phyloP scores from a whole-genome alignment of 2,113 vertebrate species.

The Neolamprologus modestus region DNA sequence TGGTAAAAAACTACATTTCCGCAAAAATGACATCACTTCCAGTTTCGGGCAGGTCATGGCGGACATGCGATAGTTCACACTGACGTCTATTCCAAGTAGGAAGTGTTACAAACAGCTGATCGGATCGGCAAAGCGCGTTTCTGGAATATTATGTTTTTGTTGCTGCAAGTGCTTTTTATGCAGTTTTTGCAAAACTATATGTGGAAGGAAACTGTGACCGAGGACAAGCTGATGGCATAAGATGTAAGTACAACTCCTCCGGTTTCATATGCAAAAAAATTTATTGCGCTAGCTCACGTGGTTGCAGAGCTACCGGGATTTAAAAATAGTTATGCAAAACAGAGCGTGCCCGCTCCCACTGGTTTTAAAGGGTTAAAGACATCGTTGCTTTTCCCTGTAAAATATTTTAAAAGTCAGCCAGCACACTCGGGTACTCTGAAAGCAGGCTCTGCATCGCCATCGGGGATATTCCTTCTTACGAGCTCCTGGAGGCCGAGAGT shows the following conservation, averaged over 20 bases:
- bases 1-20: too few relatives aligned
- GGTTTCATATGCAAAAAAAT: too few relatives aligned
- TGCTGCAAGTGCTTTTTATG: too few relatives aligned
- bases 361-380: fast-evolving
- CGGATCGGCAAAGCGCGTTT: too few relatives aligned
- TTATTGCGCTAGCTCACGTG: fast-evolving
- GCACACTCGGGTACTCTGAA: background rate
- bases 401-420: background rate
- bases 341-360: fast-evolving
- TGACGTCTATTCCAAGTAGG: fast-evolving
- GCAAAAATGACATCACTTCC: fast-evolving
- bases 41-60: fast-evolving
- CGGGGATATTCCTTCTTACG: background rate
- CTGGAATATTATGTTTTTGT: too few relatives aligned
- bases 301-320: fast-evolving
- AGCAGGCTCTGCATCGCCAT: background rate
- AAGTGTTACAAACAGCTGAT: fast-evolving
- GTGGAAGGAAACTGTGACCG: too few relatives aligned
- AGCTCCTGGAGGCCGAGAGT: background rate
- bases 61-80: fast-evolving
- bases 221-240: too few relatives aligned
- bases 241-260: too few relatives aligned
- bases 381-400: fast-evolving
- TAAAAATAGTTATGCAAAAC: fast-evolving
- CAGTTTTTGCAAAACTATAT: fast-evolving